Percentiles rank a stretch among this genome's conserved stretches.
phyloP scores from a whole-genome alignment of 2,888 invertebrate genomes.

The Drosophila quasianomalipes region DNA sequence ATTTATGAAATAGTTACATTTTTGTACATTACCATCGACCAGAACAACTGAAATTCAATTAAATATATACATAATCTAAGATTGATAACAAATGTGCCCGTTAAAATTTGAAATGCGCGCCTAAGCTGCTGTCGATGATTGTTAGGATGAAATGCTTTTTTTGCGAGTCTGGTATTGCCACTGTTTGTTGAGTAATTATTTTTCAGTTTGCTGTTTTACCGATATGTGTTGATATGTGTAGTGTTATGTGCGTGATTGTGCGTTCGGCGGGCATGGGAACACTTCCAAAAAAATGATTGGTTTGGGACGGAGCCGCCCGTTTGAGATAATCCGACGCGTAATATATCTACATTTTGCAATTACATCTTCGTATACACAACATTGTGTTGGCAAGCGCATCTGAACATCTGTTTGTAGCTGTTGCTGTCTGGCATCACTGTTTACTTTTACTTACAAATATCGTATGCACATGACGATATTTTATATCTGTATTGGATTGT shows the following conservation, averaged over 20 bases:
- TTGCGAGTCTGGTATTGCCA: background rate
- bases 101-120: background rate
- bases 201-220: background rate
- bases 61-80: too few relatives aligned
- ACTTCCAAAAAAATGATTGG: background rate
- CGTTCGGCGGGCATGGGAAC: background rate
- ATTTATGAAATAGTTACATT: conserved; percentile 40
- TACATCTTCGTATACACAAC: background rate
- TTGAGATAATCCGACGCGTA: background rate
- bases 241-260: background rate
- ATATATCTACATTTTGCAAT: background rate
- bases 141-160: background rate
- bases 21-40: conserved; percentile 10
- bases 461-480: background rate
- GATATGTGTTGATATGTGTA: background rate
- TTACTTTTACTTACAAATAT: background rate
- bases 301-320: background rate
- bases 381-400: background rate
- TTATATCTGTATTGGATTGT: background rate
- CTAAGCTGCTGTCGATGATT: background rate
- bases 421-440: conserved; percentile 11
- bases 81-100: background rate
- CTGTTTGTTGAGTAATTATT: background rate
- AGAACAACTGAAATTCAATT: conserved; percentile 5
- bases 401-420: background rate